Evolutionary conservation across 2,888 invertebrate species (phyloP).

Genomic region (Tetrapedia diversipes): DNA sequence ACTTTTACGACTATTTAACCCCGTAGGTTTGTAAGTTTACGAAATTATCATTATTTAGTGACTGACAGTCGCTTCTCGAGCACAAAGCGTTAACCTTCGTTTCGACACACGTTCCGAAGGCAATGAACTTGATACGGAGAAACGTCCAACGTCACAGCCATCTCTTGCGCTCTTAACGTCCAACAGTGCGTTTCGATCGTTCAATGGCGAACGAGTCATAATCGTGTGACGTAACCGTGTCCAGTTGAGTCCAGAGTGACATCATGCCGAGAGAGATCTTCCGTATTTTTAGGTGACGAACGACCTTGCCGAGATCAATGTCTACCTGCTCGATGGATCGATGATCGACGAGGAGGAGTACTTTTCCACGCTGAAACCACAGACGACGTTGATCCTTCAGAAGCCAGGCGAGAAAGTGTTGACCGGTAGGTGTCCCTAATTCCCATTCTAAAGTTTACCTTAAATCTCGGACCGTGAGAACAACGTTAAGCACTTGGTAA

Average conservation of each 20-base stretch:
- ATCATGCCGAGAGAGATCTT: background rate
- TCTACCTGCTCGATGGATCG: conserved; percentile 80
- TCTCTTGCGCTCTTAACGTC: too few species aligned
- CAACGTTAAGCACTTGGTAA: too few species aligned
- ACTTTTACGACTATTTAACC: too few species aligned
- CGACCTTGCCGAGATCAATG: conserved; percentile 72
- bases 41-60: too few species aligned
- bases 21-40: too few species aligned
- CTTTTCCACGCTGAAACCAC: conserved; percentile 88
- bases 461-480: background rate
- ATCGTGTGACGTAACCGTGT: background rate
- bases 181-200: background rate
- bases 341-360: conserved; percentile 89
- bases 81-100: too few species aligned
- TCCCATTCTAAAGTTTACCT: background rate
- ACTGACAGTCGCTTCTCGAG: too few species aligned
- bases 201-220: background rate
- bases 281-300: conserved; percentile 67
- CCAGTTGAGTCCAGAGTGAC: background rate
- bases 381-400: conserved; percentile 88
- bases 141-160: too few species aligned
- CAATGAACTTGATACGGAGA: too few species aligned
- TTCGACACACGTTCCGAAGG: too few species aligned
- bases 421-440: conserved; percentile 76
- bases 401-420: conserved; percentile 80